Evolutionary conservation across 1,140 invertebrate species (phyloP).

Genomic region (Trichogramma pretiosum): DNA sequence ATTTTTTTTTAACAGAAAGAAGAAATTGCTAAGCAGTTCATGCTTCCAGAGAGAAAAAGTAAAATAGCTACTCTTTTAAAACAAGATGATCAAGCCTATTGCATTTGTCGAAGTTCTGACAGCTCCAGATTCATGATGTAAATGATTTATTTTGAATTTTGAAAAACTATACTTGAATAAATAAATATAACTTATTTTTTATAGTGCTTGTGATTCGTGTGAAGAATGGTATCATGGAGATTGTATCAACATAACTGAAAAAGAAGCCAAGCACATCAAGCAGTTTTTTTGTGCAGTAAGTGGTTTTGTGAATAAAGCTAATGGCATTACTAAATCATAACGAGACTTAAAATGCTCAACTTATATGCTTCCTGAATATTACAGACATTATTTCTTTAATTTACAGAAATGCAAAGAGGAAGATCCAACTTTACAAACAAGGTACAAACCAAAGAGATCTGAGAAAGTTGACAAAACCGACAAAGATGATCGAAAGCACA

Average conservation of each 20-base stretch:
- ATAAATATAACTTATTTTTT: slow-evolving; percentile 20
- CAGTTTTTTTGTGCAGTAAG: slow-evolving; percentile 78
- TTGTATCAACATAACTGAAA: slow-evolving; percentile 90
- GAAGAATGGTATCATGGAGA: slow-evolving; percentile 99
- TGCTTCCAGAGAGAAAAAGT: slow-evolving; percentile 80
- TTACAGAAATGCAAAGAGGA: slow-evolving; percentile 66
- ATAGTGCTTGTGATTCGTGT: slow-evolving; percentile 87
- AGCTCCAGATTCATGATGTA: slow-evolving; percentile 95
- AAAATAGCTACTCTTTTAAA: slow-evolving; percentile 83
- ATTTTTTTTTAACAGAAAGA: slow-evolving; percentile 56
- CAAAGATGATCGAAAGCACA: slow-evolving; percentile 45
- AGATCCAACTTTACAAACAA: slow-evolving; percentile 71
- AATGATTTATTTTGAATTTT: slow-evolving; percentile 33
- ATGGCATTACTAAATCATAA: too few species aligned
- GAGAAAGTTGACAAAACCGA: slow-evolving; percentile 33
- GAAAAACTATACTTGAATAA: not conserved
- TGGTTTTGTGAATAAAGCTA: slow-evolving; percentile 6
- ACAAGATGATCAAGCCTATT: slow-evolving; percentile 84
- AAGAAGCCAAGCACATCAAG: slow-evolving; percentile 86
- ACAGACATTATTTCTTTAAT: not conserved
- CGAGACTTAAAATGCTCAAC: not conserved
- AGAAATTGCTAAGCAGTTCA: slow-evolving; percentile 82
- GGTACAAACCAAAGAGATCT: slow-evolving; percentile 62
- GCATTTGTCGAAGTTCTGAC: slow-evolving; percentile 88
- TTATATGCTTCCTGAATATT: not conserved